Conservation (phyloP, 2,888 invertebrate species). For the Amphimallon solstitiale region DNA sequence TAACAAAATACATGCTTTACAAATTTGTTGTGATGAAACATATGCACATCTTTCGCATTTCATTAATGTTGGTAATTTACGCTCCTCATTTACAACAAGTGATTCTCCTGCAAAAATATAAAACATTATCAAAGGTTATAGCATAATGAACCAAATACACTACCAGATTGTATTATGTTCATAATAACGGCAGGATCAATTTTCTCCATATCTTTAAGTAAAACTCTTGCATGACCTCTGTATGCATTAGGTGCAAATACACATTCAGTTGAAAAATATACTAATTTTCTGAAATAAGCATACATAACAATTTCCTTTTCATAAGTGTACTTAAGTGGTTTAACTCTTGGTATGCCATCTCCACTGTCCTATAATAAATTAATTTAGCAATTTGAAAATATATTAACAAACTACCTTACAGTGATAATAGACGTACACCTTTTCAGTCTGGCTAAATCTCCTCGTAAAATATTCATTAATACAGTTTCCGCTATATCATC, state of each 20-base stretch:
- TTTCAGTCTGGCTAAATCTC: constrained; percentile 92
- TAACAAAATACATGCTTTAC: constrained; percentile 95
- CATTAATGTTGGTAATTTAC: constrained; percentile 83
- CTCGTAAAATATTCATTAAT: constrained; percentile 95
- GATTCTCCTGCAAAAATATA: constrained; percentile 79
- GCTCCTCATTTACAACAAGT: constrained; percentile 81
- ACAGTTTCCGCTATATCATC: constrained; percentile 99
- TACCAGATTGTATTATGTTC: constrained; percentile 91
- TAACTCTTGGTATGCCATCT: constrained; percentile 89
- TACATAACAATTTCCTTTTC: constrained; percentile 99
- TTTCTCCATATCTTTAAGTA: constrained; percentile 95
- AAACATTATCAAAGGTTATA: constrained; percentile 3
- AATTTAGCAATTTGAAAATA: not conserved
- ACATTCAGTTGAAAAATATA: constrained; percentile 99
- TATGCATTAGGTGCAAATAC: constrained; percentile 98
- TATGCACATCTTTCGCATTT: constrained; percentile 89
- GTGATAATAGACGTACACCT: constrained; percentile 93
- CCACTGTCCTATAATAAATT: constrained; percentile 72
- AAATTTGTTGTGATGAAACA: constrained; percentile 91
- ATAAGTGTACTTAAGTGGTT: constrained; percentile 96
- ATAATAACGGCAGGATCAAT: constrained; percentile 91
- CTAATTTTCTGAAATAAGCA: constrained; percentile 93
- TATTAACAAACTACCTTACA: constrained; percentile 65
- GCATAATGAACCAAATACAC: constrained; percentile 25
- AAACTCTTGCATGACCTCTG: constrained; percentile 88